Evolutionary conservation across 2,113 vertebrate species (phyloP).

Genomic region (Neodontobutis hainanensis): DNA sequence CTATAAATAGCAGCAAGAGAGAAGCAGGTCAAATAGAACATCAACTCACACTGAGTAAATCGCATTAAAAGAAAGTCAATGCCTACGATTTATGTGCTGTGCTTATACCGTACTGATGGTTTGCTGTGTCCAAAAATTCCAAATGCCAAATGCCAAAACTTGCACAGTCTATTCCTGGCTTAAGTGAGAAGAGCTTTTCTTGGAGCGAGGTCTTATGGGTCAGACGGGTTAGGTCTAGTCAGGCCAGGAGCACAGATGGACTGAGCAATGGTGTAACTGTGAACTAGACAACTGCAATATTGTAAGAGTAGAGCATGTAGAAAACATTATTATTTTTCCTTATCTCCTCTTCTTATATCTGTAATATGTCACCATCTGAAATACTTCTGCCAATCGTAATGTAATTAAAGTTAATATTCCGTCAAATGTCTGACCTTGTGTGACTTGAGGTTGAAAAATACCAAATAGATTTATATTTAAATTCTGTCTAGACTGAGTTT

Average conservation of each 20-base stretch:
- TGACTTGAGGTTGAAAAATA: background rate
- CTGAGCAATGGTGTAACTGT: background rate
- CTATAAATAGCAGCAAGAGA: too few species aligned
- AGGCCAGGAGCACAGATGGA: slow-evolving; percentile 1
- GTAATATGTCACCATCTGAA: background rate
- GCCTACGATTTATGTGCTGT: too few species aligned
- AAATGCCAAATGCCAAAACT: too few species aligned
- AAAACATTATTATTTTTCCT: background rate
- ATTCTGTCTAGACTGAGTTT: background rate
- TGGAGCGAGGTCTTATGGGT: background rate
- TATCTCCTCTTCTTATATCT: too few species aligned
- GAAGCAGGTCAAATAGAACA: too few species aligned
- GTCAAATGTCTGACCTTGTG: background rate
- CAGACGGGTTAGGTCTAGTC: background rate
- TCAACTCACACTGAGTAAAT: too few species aligned
- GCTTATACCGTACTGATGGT: too few species aligned
- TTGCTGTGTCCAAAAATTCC: too few species aligned
- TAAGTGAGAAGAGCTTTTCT: background rate
- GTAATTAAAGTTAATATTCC: background rate
- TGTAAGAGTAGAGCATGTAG: too few species aligned
- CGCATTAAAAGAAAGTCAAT: too few species aligned
- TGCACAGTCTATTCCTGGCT: background rate
- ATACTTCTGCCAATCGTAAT: background rate
- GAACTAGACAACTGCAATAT: background rate
- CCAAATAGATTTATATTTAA: background rate